Evolutionary conservation across 2,113 vertebrate genomes (phyloP).

Genomic region (Vulpes ferrilata): DNA sequence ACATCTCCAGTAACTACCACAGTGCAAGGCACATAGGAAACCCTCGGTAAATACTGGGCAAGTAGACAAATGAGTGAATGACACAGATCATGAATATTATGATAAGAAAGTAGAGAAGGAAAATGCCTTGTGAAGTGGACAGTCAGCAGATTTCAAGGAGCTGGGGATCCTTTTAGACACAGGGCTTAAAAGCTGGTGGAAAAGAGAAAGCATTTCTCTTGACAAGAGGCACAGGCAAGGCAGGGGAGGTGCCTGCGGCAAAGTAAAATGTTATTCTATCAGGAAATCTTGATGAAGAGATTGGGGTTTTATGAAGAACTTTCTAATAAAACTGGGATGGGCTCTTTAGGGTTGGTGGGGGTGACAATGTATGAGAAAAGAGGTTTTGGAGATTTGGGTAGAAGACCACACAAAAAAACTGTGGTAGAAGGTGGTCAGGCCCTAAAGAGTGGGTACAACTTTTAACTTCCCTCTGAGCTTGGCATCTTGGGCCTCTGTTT

Average conservation of each 20-base stretch:
- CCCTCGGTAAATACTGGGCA: neutral
- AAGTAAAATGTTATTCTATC: neutral
- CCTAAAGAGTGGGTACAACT: neutral
- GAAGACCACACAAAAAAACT: neutral
- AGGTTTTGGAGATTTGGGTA: neutral
- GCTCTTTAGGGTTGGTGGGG: neutral
- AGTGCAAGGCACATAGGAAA: neutral
- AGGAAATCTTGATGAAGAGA: neutral
- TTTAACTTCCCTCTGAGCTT: neutral
- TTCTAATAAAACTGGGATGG: neutral
- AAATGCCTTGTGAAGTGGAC: neutral
- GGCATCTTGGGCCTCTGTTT: neutral
- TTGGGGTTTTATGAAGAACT: neutral
- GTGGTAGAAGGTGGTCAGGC: neutral
- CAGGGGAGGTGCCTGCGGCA: too few relatives aligned
- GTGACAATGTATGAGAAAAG: neutral
- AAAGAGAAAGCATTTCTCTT: neutral
- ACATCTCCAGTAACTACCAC: neutral
- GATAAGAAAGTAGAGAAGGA: neutral
- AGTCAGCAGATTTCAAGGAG: slow-evolving; percentile 5
- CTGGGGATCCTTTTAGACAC: neutral
- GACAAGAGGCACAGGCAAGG: neutral
- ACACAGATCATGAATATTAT: neutral
- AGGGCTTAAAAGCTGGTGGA: neutral
- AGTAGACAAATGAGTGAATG: neutral